Conservation (phyloP, 2,113 vertebrate genomes). For the Carassius gibelio region DNA sequence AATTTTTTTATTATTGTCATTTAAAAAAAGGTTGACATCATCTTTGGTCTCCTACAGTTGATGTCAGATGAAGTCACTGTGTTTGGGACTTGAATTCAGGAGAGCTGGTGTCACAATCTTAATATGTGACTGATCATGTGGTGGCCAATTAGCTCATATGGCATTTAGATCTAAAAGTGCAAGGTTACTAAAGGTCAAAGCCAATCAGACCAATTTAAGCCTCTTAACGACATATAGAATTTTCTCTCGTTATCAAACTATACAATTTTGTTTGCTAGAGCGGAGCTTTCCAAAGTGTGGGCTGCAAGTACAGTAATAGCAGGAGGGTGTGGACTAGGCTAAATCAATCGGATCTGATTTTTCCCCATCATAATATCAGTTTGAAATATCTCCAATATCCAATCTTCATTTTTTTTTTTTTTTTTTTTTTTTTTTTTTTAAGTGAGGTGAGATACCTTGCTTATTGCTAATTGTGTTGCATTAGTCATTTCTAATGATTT, state of each 20-base stretch:
- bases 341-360: neutral
- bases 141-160: constrained; percentile 41
- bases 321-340: neutral
- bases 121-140: constrained; percentile 20
- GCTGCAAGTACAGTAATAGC: no score
- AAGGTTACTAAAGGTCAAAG: constrained; percentile 14
- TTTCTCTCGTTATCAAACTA: neutral
- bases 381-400: no score
- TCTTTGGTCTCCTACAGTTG: neutral
- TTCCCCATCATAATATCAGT: no score
- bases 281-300: neutral
- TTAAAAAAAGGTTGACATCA: constrained; percentile 34
- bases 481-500: no score
- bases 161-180: constrained; percentile 22
- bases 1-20: neutral
- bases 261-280: neutral
- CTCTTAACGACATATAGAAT: neutral
- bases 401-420: no score
- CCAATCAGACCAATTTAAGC: neutral
- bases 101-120: constrained; percentile 3
- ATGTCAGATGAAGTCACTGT: constrained; percentile 36
- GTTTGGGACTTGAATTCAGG: neutral
- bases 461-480: no score
- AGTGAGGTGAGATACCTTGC: no score
- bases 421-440: no score